Conservation (phyloP, 2,113 vertebrate genomes). For the Phocoena sinus region DNA sequence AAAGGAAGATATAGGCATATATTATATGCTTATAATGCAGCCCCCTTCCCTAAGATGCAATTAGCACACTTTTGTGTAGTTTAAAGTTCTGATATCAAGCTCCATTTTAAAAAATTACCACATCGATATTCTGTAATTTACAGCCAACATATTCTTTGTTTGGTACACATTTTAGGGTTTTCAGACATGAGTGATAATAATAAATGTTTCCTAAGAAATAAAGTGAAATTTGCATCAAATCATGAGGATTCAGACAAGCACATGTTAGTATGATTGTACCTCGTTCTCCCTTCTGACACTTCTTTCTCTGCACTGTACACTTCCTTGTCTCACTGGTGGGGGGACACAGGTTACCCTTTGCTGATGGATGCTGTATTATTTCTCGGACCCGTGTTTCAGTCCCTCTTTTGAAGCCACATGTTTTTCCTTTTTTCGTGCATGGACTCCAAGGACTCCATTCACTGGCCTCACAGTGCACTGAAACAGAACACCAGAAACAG, state of each 20-base stretch:
- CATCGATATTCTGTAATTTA: not conserved
- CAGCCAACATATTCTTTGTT: not conserved
- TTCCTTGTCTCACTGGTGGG: slow-evolving; percentile 89
- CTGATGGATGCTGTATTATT: slow-evolving; percentile 88
- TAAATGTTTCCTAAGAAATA: not conserved
- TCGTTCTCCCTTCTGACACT: slow-evolving; percentile 90
- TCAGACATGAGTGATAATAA: not conserved
- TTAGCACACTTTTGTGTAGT: not conserved
- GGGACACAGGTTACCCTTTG: slow-evolving; percentile 89
- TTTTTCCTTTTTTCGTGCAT: slow-evolving; percentile 91
- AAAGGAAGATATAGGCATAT: not conserved
- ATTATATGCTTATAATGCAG: not conserved
- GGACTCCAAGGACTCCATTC: slow-evolving; percentile 95
- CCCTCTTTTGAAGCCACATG: slow-evolving; percentile 93
- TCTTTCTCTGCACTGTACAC: slow-evolving; percentile 92
- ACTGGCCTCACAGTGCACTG: slow-evolving; percentile 94
- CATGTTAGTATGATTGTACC: slow-evolving; percentile 73
- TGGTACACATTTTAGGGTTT: not conserved
- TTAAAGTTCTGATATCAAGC: not conserved
- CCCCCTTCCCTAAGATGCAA: not conserved
- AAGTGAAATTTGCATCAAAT: not conserved
- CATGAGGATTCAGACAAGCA: slow-evolving; percentile 49
- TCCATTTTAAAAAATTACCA: not conserved
- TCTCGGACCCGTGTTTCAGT: slow-evolving; percentile 92
- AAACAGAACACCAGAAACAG: slow-evolving; percentile 71